A percentile compares a stretch with the other conserved stretches of the same genome.
These are phyloP conservation scores for Phalacrocorax aristotelis DNA, from an alignment of 2,113 vertebrate genomes.

Conservation along the genomic window DNA sequence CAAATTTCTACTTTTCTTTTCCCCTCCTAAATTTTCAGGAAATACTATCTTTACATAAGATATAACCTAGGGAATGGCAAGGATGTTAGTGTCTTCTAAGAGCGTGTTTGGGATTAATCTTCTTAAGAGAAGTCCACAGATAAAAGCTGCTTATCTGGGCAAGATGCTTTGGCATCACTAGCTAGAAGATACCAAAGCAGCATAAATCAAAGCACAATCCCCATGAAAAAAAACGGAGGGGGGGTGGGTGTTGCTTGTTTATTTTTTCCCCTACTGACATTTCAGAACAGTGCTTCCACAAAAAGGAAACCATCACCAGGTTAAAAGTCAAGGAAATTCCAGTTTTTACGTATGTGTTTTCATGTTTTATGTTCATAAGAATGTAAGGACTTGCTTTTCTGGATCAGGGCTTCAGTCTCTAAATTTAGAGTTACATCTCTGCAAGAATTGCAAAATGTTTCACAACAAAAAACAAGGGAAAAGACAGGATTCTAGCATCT, in stretches of 20 bases:
- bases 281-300: not conserved
- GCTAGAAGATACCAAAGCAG: not conserved
- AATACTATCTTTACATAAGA: not conserved
- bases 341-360: not conserved
- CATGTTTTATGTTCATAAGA: not conserved
- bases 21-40: not conserved
- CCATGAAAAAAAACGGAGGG: not conserved
- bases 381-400: not conserved
- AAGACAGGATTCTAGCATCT: not conserved
- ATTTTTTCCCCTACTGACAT: not conserved
- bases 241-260: not conserved
- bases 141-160: not conserved
- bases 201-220: not conserved
- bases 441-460: not conserved
- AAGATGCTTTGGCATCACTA: not conserved
- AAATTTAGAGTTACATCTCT: not conserved
- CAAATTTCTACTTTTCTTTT: not conserved
- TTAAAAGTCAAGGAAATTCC: not conserved
- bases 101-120: not conserved
- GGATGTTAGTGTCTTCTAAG: not conserved
- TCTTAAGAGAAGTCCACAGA: not conserved
- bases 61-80: not conserved
- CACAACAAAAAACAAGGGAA: not conserved
- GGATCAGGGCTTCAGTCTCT: not conserved
- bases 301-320: not conserved